Base-by-base conservation (phyloP, 2,888 invertebrate genomes). In the Leucophenga maculata region DNA sequence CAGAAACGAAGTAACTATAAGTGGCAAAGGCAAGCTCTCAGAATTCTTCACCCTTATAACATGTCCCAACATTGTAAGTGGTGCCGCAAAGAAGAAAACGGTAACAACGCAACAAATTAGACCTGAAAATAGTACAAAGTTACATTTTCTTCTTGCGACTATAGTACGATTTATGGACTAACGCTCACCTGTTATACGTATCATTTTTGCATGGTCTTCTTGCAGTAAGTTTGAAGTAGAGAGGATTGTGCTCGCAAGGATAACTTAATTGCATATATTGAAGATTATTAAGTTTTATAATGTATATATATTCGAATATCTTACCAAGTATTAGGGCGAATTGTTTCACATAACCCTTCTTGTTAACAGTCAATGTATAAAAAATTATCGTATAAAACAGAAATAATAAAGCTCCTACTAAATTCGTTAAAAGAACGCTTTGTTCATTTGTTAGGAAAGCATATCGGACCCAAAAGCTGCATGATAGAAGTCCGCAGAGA, bases 21-120 rank as follows among this genome's bases (percentile, higher is more conserved):
- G 91, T 4, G 95, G 94, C 86, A 96, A 94, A 32, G 97, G 97
- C 79, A 98, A 90, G 86, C 93, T 94, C 81, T 96, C 96, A 0
- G 96, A 93, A 86, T 92, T 95, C 87, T 93, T 94, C 6, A 93
- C 91, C 86, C 90, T 91, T 67, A 97, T 90, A 4, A 98, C 97
- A 89, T 96, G 93, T 46, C 94, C 89, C 77, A 96, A 87, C 85
- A 94, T 93, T 66, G 93, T 93, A 77, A 97, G 90, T 6, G 96
- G 97, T 13, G 96, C 93, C 22, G 94, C 95, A 85, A 96, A 93
- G 80, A 95, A 95, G 72, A 95, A 82, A 65, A 96, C 91, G 0
- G 96, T 95, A 62, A 95, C 90, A 31, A 91, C 86, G 87, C 94
- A 94, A 78, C 95, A 93, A 64, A 92, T 84, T 48, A 92, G 85